Percentiles rank a stretch among this genome's conserved stretches.
phyloP scores from a whole-genome alignment of 2,113 vertebrate species.

The Forbesichthys agassizii region DNA sequence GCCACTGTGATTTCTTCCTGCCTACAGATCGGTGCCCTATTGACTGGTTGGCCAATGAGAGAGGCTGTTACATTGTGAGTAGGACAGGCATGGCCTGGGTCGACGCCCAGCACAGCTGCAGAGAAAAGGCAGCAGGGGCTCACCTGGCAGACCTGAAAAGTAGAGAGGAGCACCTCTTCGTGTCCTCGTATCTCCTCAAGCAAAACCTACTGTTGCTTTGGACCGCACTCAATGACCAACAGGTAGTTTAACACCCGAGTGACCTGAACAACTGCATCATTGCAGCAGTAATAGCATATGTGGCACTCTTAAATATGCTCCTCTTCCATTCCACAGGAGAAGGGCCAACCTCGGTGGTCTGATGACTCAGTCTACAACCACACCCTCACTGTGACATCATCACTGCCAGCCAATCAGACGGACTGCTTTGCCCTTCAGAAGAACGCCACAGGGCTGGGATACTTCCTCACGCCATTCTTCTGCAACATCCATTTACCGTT shows the following conservation, averaged over 20 bases:
- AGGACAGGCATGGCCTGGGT: conserved; percentile 74
- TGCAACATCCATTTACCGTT: conserved; percentile 83
- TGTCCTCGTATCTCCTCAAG: conserved; percentile 75
- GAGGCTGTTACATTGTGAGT: conserved; percentile 79
- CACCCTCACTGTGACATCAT: conserved; percentile 61
- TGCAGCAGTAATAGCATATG: too few relatives aligned
- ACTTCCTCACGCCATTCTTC: conserved; percentile 84
- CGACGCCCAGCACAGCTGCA: conserved; percentile 72
- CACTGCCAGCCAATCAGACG: conserved; percentile 78
- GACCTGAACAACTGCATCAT: not conserved
- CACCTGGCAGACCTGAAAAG: conserved; percentile 80
- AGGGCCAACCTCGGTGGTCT: conserved; percentile 81
- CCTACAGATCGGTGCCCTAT: conserved; percentile 76
- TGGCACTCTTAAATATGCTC: not conserved
- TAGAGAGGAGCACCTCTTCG: conserved; percentile 74
- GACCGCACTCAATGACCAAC: conserved; percentile 82
- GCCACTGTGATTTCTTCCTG: conserved; percentile 1
- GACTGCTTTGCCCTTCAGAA: conserved; percentile 86
- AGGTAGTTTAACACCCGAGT: conserved; percentile 63
- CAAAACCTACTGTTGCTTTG: conserved; percentile 80
- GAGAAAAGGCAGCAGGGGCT: conserved; percentile 53
- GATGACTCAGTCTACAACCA: conserved; percentile 79
- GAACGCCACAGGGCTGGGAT: conserved; percentile 78
- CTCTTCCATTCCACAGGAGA: conserved; percentile 70
- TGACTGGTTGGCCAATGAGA: conserved; percentile 80